Evolutionary conservation across 1,140 invertebrate genomes (phyloP).

Genomic region (Lucilia cuprina): DNA sequence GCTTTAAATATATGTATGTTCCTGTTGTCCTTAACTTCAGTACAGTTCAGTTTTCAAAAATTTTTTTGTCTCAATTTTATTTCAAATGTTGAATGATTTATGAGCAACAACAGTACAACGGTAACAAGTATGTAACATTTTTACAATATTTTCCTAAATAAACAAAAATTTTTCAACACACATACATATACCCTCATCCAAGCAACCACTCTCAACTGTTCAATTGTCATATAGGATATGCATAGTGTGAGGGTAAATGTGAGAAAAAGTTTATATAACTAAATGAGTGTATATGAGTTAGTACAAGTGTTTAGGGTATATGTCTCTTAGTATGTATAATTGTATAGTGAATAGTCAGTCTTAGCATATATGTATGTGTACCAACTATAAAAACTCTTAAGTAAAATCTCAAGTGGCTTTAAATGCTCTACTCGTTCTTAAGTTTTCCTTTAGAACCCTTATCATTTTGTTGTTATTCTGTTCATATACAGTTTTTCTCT

Average conservation of each 20-base stretch:
- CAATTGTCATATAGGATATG: background rate
- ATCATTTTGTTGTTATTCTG: background rate
- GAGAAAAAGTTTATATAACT: background rate
- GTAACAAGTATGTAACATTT: background rate
- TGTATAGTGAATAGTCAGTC: too few species aligned
- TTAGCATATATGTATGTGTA: background rate
- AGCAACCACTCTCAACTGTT: background rate
- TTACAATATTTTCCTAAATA: background rate
- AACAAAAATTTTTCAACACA: background rate
- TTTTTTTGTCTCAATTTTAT: background rate
- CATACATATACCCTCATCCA: background rate
- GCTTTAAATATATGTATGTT: background rate
- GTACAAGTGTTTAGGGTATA: background rate
- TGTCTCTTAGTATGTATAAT: background rate
- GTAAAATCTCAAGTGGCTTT: constrained; percentile 1
- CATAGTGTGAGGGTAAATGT: background rate
- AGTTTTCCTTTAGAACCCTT: background rate
- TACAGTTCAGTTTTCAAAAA: background rate
- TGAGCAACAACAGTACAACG: constrained; percentile 5
- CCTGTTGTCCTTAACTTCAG: constrained; percentile 1
- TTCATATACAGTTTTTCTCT: background rate
- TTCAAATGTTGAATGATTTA: constrained; percentile 30
- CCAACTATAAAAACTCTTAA: background rate
- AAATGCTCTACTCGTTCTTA: constrained; percentile 2
- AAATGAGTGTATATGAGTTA: background rate